Evolutionary conservation across 2,113 vertebrate species (phyloP), one percentile per base, ranked within the genome.

Genomic region (Phoenicopterus ruber): DNA sequence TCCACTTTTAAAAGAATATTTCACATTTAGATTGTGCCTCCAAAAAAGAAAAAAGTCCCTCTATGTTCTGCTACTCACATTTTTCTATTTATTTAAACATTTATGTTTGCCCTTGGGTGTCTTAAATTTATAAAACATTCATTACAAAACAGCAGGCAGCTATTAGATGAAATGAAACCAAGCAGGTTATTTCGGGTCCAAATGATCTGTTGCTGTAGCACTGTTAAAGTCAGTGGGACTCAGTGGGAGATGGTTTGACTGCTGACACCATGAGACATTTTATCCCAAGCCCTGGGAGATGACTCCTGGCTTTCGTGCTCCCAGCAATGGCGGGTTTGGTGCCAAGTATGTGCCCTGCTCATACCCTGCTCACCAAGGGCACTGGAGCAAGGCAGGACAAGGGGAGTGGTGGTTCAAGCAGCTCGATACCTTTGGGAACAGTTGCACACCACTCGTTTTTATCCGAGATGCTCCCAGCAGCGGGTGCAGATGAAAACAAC

Each of bases 71-170:
- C 62, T 91, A 13, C 55, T 73, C 62, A 38, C 63, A 90, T 81
- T 95, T 96, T 90, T 90, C 73, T 95, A 57, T 93, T 95, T 96
- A 96, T 97, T 97, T 94, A 95, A 90, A 94, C 58, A 88, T 96
- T 95, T 84, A 76, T 91, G 65, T 94, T 94, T 93, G 81, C 88
- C 86, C 89, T 92, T 87, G 93, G 86, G 92, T 92, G 40, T 54
- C 78, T 91, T 95, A 94, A 90, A 85, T 86, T 89, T 91, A 95
- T 96, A 88, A 95, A 96, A 83, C 85, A 72, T 96, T 97, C 77
- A 76, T 96, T 94, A 86, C 78, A 77, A 93, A 95, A 25, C 86
- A 94, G 79, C 95, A 96, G 91, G 82, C 80, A 89, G 80, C 88
- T 93, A 81, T 92, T 93, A 94, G 88, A 89, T 61, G 61, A 74